Base-by-base conservation (phyloP, 2,888 invertebrate species). In the Eupithecia pulchellata region DNA sequence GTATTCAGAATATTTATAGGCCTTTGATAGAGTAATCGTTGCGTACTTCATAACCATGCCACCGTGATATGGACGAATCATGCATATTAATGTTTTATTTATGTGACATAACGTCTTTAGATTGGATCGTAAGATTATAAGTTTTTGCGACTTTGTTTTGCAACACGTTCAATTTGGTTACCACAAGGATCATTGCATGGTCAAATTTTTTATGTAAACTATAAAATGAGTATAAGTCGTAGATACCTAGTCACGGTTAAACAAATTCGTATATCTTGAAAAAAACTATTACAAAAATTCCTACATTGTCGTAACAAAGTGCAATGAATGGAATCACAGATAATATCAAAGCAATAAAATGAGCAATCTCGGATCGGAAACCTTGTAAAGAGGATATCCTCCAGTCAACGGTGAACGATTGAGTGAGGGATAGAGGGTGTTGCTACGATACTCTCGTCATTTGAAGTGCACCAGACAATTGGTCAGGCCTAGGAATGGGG, bases 301-400 rank as follows among this genome's bases (percentile, higher is more conserved):
- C 61, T 64, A 65, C 30, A 68, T 57, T 73, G n/a, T n/a, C n/a
- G 13, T 36, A 62, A 76, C 77, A 77, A 80, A 78, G 78, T 77
- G 73, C 78, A 72, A 64, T 65, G 67, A 72, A 68, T 66, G 63
- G 64, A 76, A 75, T 74, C 77, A 71, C 75, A 79, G 81, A 81
- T 84, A 78, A 81, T 69, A 79, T 79, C 79, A 81, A 79, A 78
- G 80, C 82, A 82, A 82, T 85, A 80, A 87, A 84, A 78, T 84
- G 87, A 82, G 81, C 84, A 86, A 85, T 87, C 82, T 81, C 83
- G 83, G 86, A 87, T 86, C 85, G 84, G 79, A 85, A 86, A 73
- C 82, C 82, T 84, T 82, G 81, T 89, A 87, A 90, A 86, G 81
- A 88, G 90, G 90, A 90, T 89, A 85, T 90, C 89, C 89, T 84